A percentile compares a stretch with the other conserved stretches of the same genome.
Evolutionary conservation across 2,888 invertebrate species (phyloP).

Genomic region (Iphiclides podalirius): DNA sequence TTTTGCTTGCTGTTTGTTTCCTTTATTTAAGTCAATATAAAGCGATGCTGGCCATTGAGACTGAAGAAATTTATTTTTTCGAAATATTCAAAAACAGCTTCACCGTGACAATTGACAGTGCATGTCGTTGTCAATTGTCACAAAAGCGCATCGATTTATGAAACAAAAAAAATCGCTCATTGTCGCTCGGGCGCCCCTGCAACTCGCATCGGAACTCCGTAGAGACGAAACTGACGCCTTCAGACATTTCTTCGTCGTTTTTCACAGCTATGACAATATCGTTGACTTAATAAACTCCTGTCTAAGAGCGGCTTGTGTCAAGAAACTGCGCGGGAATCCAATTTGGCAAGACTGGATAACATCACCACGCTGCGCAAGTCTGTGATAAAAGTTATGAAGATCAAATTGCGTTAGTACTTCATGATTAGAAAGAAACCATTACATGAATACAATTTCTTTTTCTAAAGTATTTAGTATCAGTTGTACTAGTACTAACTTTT

Average conservation of each 20-base stretch:
- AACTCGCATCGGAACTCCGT: constrained; percentile 17
- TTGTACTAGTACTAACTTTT: background rate
- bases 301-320: constrained; percentile 37
- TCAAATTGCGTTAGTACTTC: constrained; percentile 70
- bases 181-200: constrained; percentile 6
- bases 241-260: constrained; percentile 17
- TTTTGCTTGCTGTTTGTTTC: background rate
- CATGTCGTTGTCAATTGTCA: constrained; percentile 69
- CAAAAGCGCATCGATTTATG: constrained; percentile 63
- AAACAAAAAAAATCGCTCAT: constrained; percentile 48
- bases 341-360: constrained; percentile 48
- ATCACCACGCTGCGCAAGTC: constrained; percentile 72
- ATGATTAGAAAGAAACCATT: background rate
- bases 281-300: constrained; percentile 23
- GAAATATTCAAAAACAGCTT: constrained; percentile 62
- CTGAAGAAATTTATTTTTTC: constrained; percentile 38
- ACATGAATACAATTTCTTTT: no score
- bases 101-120: constrained; percentile 61
- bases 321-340: constrained; percentile 50
- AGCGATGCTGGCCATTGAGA: constrained; percentile 34
- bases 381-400: constrained; percentile 78
- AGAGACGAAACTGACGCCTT: constrained; percentile 20
- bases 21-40: no score
- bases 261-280: constrained; percentile 19
- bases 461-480: background rate